Conservation (phyloP, 2,888 invertebrate genomes). For the Napeogenes sylphis region DNA sequence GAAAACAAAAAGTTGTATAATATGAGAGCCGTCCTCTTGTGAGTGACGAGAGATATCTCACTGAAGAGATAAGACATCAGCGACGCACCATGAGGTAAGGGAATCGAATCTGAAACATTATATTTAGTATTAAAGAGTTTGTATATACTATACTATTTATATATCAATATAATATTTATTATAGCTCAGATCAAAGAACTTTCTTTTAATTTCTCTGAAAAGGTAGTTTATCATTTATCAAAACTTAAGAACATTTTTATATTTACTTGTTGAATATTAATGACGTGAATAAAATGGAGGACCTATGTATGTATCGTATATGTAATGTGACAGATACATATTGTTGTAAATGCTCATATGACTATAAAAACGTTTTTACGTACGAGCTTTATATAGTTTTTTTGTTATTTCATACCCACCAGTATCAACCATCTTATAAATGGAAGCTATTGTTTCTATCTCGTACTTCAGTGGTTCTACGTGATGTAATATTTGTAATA, state of each 20-base stretch:
- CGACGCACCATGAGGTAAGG: constrained; percentile 73
- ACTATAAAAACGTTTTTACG: no score
- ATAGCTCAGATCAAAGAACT: background rate
- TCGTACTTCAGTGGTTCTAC: constrained; percentile 72
- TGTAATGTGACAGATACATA: no score
- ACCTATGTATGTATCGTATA: no score
- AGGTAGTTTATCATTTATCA: no score
- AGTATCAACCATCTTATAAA: constrained; percentile 71
- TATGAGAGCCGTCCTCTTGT: constrained; percentile 73
- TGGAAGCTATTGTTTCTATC: constrained; percentile 73
- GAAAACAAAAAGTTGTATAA: constrained; percentile 76
- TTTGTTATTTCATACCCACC: constrained; percentile 41
- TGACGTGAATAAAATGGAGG: no score
- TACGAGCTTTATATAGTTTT: no score
- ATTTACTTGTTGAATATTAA: no score
- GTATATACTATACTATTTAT: no score
- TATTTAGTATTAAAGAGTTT: background rate
- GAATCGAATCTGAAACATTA: constrained; percentile 44
- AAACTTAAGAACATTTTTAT: no score
- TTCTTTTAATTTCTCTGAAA: no score
- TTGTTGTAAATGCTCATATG: no score
- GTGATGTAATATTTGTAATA: constrained; percentile 61
- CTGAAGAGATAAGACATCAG: constrained; percentile 81
- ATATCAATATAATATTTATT: background rate
- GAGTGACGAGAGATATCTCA: constrained; percentile 78